These are phyloP conservation scores for Fregata magnificens DNA, from an alignment of 2,113 vertebrate species.

Conservation along the genomic window DNA sequence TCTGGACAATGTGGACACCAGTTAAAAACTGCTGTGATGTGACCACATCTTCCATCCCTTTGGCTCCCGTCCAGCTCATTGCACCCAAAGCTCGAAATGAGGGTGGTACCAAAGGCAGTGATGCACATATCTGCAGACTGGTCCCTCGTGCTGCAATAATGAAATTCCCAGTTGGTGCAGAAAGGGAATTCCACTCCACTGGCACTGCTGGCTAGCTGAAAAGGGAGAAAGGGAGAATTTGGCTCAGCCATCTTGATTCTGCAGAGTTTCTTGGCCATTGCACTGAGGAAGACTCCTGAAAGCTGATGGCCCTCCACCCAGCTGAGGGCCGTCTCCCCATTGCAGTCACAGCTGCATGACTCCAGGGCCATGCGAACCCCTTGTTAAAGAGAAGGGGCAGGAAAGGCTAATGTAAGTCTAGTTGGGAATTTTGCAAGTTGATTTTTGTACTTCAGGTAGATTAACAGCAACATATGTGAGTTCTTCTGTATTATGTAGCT, in stretches of 20 bases:
- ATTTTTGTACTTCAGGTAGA: not conserved
- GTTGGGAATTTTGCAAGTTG: not conserved
- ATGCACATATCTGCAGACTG: not conserved
- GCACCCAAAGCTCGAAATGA: not conserved
- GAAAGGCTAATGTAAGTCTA: not conserved
- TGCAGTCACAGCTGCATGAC: not conserved
- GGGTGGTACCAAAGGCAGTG: not conserved
- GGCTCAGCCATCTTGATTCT: not conserved
- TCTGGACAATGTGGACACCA: not conserved
- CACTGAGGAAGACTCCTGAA: not conserved
- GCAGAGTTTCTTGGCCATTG: not conserved
- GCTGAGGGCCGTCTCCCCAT: not conserved
- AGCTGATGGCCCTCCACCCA: not conserved
- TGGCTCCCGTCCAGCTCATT: not conserved
- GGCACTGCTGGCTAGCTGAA: not conserved
- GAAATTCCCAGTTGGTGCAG: not conserved
- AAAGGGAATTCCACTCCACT: not conserved
- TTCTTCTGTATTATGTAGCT: not conserved
- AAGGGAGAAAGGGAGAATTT: not conserved
- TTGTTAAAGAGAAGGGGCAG: not conserved
- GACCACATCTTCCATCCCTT: not conserved
- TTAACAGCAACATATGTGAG: not conserved
- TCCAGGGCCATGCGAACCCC: not conserved
- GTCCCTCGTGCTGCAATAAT: not conserved
- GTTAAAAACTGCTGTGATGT: not conserved